Base-by-base conservation (phyloP, 2,888 invertebrate species). In the Gastrophysa polygoni region DNA sequence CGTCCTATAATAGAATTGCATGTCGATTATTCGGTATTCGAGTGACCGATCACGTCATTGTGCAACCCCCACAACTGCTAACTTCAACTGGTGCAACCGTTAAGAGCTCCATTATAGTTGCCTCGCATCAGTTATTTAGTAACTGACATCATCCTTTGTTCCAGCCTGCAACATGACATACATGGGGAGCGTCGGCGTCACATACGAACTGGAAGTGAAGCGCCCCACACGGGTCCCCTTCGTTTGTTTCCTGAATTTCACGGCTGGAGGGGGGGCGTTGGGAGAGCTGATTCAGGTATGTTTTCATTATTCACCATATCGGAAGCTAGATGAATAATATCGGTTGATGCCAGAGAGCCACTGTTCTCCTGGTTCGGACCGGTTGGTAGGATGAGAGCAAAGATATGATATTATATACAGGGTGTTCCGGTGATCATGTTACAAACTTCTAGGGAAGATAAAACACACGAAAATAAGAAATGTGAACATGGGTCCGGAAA, bases 141-240 rank as follows among this genome's bases (percentile, higher is more conserved):
- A 47, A 48, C 54, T 58, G 14, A 55, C 48, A 47, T 52, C 57
- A 43, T 49, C 57, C 62, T 77, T 77, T 71, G 73, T 84, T 85
- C 58, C 86, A 93, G 93, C 91, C 44, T 93, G 93, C 84, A 93
- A 93, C 83, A 86, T 90, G 75, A 93, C 93, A 20, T 90, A 91
- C 80, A 91, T 88, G 83, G 93, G 93, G 1, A 91, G 91, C 76
- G 89, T 91, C 57, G 92, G 92, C 0, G 85, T 89, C 65, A 92
- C 91, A 21, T 93, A 92, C 82, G 90, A 91, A 78, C 81, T 93
- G 74, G 90, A 91, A 80, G 88, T 93, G 65, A 87, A 90, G 62
- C 85, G 90, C 70, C 92, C 92, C 21, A 83, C 88, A 52, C 90
- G 90, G 79, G 85, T 92, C 66, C 92, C 92, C 18, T 92, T 91